These are phyloP conservation scores for Casuarius casuarius DNA, from an alignment of 2,113 vertebrate species.

Conservation along the genomic window DNA sequence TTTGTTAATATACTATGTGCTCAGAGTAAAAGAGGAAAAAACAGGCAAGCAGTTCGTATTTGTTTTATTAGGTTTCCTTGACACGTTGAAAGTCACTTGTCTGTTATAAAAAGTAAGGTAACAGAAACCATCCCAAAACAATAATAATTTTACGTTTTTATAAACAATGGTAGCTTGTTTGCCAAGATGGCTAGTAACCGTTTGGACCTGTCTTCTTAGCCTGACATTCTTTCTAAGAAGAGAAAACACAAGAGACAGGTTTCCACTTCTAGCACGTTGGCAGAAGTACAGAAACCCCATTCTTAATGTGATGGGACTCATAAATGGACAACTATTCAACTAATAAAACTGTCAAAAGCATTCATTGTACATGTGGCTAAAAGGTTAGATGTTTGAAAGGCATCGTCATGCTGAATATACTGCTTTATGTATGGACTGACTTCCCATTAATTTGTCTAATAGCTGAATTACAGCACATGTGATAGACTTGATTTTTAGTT, in stretches of 20 bases:
- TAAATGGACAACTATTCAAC: neutral
- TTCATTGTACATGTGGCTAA: neutral
- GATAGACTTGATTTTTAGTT: neutral
- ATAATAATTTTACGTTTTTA: neutral
- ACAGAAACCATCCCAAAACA: constrained; percentile 17
- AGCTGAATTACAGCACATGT: neutral
- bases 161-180: neutral
- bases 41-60: neutral
- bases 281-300: neutral
- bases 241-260: neutral
- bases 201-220: neutral
- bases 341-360: neutral
- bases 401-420: neutral
- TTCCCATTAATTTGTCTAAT: neutral
- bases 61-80: neutral
- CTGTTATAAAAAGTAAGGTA: constrained; percentile 14
- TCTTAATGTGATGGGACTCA: constrained; percentile 9
- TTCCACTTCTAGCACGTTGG: neutral
- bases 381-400: neutral
- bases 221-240: neutral
- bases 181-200: neutral
- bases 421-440: neutral
- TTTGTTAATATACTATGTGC: neutral
- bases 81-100: neutral
- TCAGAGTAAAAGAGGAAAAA: neutral